Evolutionary conservation across 2,113 vertebrate genomes (phyloP), one percentile per base, ranked within the genome.

Genomic region (Xyrauchen texanus): DNA sequence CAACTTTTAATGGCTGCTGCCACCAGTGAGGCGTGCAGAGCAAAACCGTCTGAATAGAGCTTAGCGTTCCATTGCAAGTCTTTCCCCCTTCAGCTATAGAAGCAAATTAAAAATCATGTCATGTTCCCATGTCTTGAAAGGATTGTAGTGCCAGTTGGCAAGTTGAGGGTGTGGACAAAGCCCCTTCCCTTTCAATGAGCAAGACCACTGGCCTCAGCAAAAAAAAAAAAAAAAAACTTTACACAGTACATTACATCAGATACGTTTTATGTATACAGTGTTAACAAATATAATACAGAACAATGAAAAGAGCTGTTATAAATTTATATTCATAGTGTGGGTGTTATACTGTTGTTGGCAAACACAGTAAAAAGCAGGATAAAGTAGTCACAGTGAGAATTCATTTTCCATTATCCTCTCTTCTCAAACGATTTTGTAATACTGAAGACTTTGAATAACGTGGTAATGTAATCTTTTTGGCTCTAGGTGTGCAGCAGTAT

Each of bases 51-150:
- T 71, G 53, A 53, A 77, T 53, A 68, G 46, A 70, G 9, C 62
- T 70, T 71, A 16, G 53, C 68, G 44, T 79, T 46, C 44, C 9
- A 61, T 51, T n/a, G 42, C 60, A 69, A 65, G 42, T 68, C 67
- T 77, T 7, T 66, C 34, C 12, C 11, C 13, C 10, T 64, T 42
- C 21, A 16, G 66, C 49, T 71, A 52, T 51, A 69, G 46, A 15
- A 73, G n/a, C 62, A 73, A 42, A 57, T 84, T 85, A 79, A 77
- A 70, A 85, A 44, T 77, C 77, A 69, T 4, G 74, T 81, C 81
- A 67, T 83, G 84, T 79, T 58, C 57, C 21, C 47, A 62, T 79
- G 58, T 64, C 57, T 65, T 76, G 79, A 81, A 81, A 81, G 68
- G 79, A 77, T 79, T 81, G 72, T 67, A 53, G 57, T 49, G 75